These are phyloP conservation scores for Aphis gossypii DNA, from an alignment of 1,140 invertebrate species.

Conservation along the genomic window DNA sequence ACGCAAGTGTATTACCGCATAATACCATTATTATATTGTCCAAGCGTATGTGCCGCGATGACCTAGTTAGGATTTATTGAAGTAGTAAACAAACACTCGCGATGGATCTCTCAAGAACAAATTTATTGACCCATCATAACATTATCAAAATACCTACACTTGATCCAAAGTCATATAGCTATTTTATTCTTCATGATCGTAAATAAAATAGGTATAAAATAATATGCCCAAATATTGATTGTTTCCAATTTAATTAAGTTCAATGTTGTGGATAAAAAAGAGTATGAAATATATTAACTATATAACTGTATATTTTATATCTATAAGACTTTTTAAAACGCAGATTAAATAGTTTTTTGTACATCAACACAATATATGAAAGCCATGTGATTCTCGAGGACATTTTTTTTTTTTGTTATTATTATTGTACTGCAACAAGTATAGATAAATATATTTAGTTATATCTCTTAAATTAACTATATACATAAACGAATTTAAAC, in stretches of 20 bases:
- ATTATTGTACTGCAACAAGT: neutral
- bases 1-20: neutral
- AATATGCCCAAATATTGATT: neutral
- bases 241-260: neutral
- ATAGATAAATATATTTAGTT: neutral
- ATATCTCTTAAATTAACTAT: neutral
- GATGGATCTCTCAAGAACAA: neutral
- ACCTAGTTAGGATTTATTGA: constrained; percentile 20
- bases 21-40: constrained; percentile 38
- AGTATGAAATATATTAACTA: too few relatives aligned
- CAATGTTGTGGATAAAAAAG: neutral
- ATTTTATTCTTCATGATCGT: neutral
- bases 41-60: neutral
- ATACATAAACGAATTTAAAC: neutral
- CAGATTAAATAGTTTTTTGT: too few relatives aligned
- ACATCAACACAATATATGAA: too few relatives aligned
- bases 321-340: too few relatives aligned
- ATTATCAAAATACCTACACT: neutral
- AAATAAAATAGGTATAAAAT: neutral
- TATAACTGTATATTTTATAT: too few relatives aligned
- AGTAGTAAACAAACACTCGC: neutral
- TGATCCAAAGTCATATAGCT: neutral
- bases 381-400: too few relatives aligned
- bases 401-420: too few relatives aligned
- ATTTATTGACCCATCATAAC: neutral